These are phyloP conservation scores for Phragmatobia fuliginosa DNA, from an alignment of 2,888 invertebrate genomes.

Conservation along the genomic window DNA sequence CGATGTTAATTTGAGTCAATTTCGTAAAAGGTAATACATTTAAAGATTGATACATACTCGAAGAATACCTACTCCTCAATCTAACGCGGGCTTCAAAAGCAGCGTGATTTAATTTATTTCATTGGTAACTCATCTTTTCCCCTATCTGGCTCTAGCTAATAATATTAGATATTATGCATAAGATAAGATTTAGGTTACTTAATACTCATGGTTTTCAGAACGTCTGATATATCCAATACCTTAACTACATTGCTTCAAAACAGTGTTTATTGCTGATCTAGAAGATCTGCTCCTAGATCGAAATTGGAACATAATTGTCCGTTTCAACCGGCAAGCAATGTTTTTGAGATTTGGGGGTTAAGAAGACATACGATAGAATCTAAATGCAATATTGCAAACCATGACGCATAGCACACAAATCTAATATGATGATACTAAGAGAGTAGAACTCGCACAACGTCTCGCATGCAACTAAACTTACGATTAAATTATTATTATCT, in stretches of 20 bases:
- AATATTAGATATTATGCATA: conserved; percentile 37
- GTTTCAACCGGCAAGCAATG: conserved; percentile 16
- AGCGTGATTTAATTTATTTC: conserved; percentile 23
- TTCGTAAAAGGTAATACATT: conserved; percentile 23
- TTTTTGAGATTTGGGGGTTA: conserved; percentile 37
- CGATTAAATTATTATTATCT: conserved; percentile 52
- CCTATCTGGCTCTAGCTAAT: conserved; percentile 26
- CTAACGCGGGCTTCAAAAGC: conserved; percentile 1
- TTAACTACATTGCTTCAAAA: conserved; percentile 41
- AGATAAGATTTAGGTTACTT: conserved; percentile 39
- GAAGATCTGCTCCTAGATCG: conserved; percentile 26
- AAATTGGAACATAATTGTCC: conserved; percentile 39
- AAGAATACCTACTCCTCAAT: not conserved
- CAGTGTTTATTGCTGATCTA: conserved; percentile 18
- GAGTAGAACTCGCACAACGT: conserved; percentile 28
- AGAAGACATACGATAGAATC: conserved; percentile 15
- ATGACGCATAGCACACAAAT: conserved; percentile 48
- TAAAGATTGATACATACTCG: conserved; percentile 9
- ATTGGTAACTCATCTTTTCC: conserved; percentile 34
- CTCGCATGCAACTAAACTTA: conserved; percentile 57
- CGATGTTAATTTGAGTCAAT: conserved; percentile 27
- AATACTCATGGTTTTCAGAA: conserved; percentile 49
- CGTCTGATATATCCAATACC: conserved; percentile 32
- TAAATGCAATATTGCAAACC: conserved; percentile 53
- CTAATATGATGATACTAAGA: conserved; percentile 34